These are phyloP conservation scores for Rhabdornis inornatus DNA, from an alignment of 2,113 vertebrate species.

Conservation along the genomic window DNA sequence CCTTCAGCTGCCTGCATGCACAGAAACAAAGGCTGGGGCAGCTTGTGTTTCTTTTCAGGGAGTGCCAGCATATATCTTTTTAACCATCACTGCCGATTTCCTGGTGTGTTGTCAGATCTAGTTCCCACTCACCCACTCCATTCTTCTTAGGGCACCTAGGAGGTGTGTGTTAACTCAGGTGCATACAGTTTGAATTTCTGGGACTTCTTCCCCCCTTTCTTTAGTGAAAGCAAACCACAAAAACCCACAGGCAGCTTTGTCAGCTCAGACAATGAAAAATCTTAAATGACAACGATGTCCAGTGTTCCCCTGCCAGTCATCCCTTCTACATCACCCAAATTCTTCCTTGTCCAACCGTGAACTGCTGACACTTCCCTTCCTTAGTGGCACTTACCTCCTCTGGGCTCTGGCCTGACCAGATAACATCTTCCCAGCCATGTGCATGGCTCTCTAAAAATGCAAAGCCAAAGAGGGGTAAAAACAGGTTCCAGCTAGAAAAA, in stretches of 20 bases:
- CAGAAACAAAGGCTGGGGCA: neutral
- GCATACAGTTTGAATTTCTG: neutral
- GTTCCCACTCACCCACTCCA: neutral
- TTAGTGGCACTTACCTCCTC: neutral
- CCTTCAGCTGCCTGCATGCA: neutral
- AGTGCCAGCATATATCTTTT: neutral
- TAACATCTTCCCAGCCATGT: accelerated
- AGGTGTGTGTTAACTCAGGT: neutral
- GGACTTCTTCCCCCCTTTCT: neutral
- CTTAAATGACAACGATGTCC: neutral
- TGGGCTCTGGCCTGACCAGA: neutral
- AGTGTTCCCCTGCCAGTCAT: neutral
- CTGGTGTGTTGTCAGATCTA: neutral
- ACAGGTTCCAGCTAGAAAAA: neutral
- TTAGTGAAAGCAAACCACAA: neutral
- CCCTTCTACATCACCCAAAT: neutral
- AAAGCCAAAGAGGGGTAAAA: neutral
- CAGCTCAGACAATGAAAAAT: neutral
- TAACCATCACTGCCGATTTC: neutral
- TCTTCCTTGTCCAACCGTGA: neutral
- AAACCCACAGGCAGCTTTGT: neutral
- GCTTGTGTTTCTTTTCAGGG: neutral
- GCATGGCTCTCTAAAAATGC: neutral
- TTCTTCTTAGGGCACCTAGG: neutral
- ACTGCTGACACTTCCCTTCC: neutral